Conservation (phyloP, 2,113 vertebrate genomes). For the Heterotis niloticus region DNA sequence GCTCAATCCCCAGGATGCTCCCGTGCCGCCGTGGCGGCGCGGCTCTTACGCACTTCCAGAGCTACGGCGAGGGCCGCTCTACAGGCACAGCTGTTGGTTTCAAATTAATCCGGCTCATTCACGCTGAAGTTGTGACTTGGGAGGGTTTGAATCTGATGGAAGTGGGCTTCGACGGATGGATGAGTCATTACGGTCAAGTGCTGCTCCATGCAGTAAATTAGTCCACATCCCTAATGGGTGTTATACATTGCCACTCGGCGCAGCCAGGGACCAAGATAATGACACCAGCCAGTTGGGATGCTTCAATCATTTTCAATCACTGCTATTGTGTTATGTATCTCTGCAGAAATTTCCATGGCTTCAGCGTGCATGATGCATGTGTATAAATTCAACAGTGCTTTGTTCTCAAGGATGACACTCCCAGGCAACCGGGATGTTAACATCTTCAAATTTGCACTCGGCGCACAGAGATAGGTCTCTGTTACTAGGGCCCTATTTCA, state of each 20-base stretch:
- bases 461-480: too few species aligned
- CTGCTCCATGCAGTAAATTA: conserved; percentile 48
- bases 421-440: too few species aligned
- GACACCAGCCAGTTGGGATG: neutral
- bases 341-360: neutral
- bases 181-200: conserved; percentile 45
- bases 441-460: too few species aligned
- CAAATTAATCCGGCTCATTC: conserved; percentile 34
- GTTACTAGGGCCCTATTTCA: too few species aligned
- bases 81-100: conserved; percentile 36
- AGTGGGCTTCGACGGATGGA: conserved; percentile 39
- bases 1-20: conserved; percentile 28
- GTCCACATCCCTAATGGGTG: conserved; percentile 54
- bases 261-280: conserved; percentile 27
- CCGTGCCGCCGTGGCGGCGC: conserved; percentile 32
- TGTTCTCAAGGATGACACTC: neutral
- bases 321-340: conserved; percentile 55
- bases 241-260: conserved; percentile 21
- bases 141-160: conserved; percentile 38
- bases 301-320: conserved; percentile 37
- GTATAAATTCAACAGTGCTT: too few species aligned
- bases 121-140: conserved; percentile 33
- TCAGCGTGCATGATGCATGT: too few species aligned
- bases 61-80: conserved; percentile 25
- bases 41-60: conserved; percentile 32